Evolutionary conservation across 2,113 vertebrate species (phyloP).

Genomic region (Candoia aspera): DNA sequence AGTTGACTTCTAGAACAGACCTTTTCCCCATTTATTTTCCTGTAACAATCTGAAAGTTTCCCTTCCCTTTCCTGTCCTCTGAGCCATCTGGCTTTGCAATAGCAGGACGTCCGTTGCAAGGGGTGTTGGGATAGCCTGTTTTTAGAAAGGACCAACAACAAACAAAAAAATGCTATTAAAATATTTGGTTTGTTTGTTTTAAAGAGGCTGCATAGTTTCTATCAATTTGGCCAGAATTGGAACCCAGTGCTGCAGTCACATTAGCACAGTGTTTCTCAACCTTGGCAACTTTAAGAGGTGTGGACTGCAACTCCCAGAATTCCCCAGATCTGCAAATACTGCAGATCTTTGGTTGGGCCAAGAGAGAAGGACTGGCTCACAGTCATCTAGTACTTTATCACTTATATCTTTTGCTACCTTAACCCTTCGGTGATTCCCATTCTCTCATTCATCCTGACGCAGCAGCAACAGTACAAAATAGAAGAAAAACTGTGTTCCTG

Average conservation of each 20-base stretch:
- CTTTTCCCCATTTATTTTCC: background rate
- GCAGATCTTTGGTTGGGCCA: background rate
- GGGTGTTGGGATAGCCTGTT: no score
- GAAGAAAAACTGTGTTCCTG: background rate
- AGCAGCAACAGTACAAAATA: background rate
- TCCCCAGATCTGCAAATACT: background rate
- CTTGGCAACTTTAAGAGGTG: no score
- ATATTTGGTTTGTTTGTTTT: background rate
- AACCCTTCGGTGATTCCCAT: background rate
- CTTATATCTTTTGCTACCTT: background rate
- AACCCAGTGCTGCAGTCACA: background rate
- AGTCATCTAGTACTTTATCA: background rate
- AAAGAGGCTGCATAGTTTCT: background rate
- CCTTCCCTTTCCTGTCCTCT: background rate
- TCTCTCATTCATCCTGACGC: background rate
- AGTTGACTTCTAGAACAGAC: background rate
- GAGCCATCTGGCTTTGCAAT: background rate
- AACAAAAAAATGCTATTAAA: background rate
- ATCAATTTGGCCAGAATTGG: background rate
- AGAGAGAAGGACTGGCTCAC: background rate
- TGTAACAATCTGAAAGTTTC: constrained; percentile 3
- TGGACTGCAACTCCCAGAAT: background rate
- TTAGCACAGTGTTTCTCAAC: background rate
- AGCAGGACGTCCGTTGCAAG: constrained; percentile 7
- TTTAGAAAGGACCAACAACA: background rate